These are phyloP conservation scores for Lottia gigantea DNA, from an alignment of 2,888 invertebrate species.

Conservation along the genomic window DNA sequence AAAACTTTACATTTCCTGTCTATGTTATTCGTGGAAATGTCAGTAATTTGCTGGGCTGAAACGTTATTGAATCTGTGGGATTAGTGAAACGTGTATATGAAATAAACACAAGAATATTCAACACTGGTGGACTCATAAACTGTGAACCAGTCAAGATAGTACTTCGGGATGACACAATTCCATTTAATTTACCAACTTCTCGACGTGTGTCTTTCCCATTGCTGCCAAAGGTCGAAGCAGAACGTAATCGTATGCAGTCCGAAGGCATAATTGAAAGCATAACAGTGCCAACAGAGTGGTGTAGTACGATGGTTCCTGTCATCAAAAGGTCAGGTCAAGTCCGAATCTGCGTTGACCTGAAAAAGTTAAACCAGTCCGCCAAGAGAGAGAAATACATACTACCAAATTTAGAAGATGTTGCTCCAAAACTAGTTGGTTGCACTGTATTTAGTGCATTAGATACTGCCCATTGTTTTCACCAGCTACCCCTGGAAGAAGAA, in stretches of 20 bases:
- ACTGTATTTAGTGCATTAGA: constrained; percentile 35
- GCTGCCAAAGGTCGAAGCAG: constrained; percentile 22
- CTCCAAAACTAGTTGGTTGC: constrained; percentile 26
- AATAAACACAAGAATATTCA: neutral
- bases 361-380: constrained; percentile 24
- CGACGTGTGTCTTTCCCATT: constrained; percentile 24
- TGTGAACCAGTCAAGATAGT: constrained; percentile 15
- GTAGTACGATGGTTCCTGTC: constrained; percentile 31
- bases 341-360: constrained; percentile 29
- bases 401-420: constrained; percentile 35
- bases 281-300: constrained; percentile 32
- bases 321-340: constrained; percentile 27
- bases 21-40: neutral
- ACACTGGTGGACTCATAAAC: constrained; percentile 3
- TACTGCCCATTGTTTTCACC: constrained; percentile 38
- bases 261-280: constrained; percentile 30
- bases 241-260: constrained; percentile 28
- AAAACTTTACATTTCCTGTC: neutral
- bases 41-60: neutral
- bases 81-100: neutral
- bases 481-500: constrained; percentile 22
- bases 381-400: constrained; percentile 28
- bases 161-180: constrained; percentile 1
- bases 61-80: neutral
- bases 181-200: constrained; percentile 16